Percentiles rank a stretch among this genome's conserved stretches.
Conservation (phyloP, 2,888 invertebrate genomes). For the Osmoderma eremita region DNA sequence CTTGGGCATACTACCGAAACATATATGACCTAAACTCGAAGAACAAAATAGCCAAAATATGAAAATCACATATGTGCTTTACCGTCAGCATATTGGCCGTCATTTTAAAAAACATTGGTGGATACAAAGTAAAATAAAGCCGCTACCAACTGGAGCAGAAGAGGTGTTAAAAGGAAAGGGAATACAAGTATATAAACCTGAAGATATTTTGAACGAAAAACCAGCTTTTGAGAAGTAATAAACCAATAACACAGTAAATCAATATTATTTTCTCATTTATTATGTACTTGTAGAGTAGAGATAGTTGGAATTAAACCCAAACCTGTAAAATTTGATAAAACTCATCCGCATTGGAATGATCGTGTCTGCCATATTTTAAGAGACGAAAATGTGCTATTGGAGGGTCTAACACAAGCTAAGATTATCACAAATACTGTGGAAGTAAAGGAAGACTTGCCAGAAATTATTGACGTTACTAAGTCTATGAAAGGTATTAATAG, state of each 20-base stretch:
- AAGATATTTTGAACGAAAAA: constrained; percentile 68
- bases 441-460: constrained; percentile 71
- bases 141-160: constrained; percentile 68
- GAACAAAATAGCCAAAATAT: constrained; percentile 62
- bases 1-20: too few relatives aligned
- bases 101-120: constrained; percentile 80
- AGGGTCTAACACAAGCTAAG: constrained; percentile 82
- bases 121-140: constrained; percentile 71
- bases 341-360: constrained; percentile 75
- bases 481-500: constrained; percentile 68
- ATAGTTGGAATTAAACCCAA: constrained; percentile 64
- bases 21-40: too few relatives aligned
- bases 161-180: constrained; percentile 67
- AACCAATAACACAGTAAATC: neutral
- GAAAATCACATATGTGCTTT: constrained; percentile 72
- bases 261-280: constrained; percentile 26
- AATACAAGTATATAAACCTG: constrained; percentile 71
- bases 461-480: constrained; percentile 66
- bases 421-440: constrained; percentile 82
- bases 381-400: constrained; percentile 73
- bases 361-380: constrained; percentile 69
- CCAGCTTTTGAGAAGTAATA: constrained; percentile 47
- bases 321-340: constrained; percentile 65
- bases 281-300: constrained; percentile 54
- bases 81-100: constrained; percentile 77